Evolutionary conservation across 2,113 vertebrate species (phyloP), one percentile per base, ranked within the genome.

Genomic region (Sminthopsis crassicaudata): DNA sequence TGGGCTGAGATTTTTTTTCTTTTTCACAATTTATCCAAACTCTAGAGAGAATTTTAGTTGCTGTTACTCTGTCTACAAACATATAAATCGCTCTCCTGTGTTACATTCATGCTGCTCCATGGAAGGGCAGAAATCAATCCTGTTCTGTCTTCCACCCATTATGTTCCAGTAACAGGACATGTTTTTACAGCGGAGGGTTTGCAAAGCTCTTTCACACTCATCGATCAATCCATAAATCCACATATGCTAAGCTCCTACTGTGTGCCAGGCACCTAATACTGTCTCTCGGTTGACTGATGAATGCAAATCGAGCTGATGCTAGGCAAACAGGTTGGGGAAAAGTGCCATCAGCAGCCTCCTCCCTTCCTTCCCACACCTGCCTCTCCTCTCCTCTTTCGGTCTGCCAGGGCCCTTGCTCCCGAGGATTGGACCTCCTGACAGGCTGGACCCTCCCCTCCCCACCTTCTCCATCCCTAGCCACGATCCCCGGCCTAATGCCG

Each of bases 1-100:
- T 26, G 52, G 88, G 90, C 27, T 89, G 46, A 23, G 57, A 2
- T 42, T 54, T 90, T 88, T 88, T 90, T 55, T n/a, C n/a, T n/a
- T n/a, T 90, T 52, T 52, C 26, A 14, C 27, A 19, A 91, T 94
- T 67, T 91, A 30, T 90, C 23, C 11, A 92, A 53, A n/a, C 46
- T 24, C 48, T 91, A 53, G 19, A 51, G 46, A 90, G 30, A 50
- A 27, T 90, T 90, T 89, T 54, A 90, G 46, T 46, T 46, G 36
- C 92, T 57, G 60, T 94, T 53, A 84, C 36, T 52, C 42, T 94
- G 92, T 46, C 84, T 91, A 24, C 10, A 90, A 95, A 95, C 24
- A 91, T 23, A 92, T 3, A 84, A 93, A 94, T 25, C 4, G 53
- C 46, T 91, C 10, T 23, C 30, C 88, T 89, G 42, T 46, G 60